These are phyloP conservation scores for Cygnus atratus DNA, from an alignment of 2,113 vertebrate species.

Conservation along the genomic window DNA sequence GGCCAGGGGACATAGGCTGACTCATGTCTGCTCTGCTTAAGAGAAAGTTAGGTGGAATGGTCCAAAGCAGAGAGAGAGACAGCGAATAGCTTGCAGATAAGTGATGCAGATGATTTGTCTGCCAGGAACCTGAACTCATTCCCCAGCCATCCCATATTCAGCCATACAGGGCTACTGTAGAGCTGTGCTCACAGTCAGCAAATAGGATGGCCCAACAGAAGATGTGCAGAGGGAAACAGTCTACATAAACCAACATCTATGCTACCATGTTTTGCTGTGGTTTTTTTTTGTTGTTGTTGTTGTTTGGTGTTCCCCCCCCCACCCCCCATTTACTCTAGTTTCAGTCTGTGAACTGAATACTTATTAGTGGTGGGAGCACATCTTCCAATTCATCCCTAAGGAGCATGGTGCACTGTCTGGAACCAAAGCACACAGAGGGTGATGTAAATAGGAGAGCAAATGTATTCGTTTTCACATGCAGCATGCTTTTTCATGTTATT, in stretches of 20 bases:
- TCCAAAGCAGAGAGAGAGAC: not conserved
- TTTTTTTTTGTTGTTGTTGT: no score
- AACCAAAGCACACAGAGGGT: not conserved
- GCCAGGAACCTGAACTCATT: not conserved
- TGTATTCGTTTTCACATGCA: not conserved
- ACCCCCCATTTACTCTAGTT: not conserved
- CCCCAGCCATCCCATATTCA: not conserved
- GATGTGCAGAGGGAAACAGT: not conserved
- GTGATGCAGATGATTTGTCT: not conserved
- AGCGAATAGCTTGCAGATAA: not conserved
- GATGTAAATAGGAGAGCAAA: not conserved
- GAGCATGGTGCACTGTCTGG: not conserved
- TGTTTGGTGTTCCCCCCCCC: no score
- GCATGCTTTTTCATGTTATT: not conserved
- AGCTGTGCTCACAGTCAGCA: not conserved
- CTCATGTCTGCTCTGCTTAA: not conserved
- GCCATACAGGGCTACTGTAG: not conserved
- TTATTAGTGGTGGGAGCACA: not conserved
- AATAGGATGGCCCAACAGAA: not conserved
- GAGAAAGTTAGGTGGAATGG: not conserved
- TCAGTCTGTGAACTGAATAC: not conserved
- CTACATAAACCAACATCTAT: not conserved
- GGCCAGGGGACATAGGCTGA: not conserved
- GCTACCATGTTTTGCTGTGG: not conserved
- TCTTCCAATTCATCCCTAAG: not conserved